These are phyloP conservation scores for Sebastes aleutianus DNA, from an alignment of 2,797 vertebrate genomes.

Conservation along the genomic window DNA sequence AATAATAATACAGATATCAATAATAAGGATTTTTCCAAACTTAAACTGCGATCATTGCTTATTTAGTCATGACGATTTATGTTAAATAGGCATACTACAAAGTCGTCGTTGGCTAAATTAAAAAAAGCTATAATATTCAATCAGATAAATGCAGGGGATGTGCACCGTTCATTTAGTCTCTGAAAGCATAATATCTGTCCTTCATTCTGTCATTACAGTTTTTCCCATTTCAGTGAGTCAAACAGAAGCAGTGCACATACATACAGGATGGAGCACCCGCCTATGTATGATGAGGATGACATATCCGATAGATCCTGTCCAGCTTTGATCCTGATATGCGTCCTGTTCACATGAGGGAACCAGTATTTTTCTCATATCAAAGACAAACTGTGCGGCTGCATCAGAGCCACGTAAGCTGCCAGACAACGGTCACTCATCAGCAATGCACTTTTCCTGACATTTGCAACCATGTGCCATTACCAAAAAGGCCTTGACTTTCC, in stretches of 20 bases:
- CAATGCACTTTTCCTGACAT: slow-evolving; percentile 77
- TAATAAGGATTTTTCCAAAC: neutral
- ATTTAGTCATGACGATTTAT: neutral
- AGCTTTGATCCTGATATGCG: slow-evolving; percentile 39
- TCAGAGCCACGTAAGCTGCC: slow-evolving; percentile 31
- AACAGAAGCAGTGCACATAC: neutral
- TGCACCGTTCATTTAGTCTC: neutral
- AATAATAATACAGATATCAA: neutral
- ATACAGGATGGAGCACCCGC: neutral
- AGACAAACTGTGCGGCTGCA: slow-evolving; percentile 28
- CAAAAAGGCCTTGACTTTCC: slow-evolving; percentile 75
- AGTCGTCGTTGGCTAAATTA: neutral
- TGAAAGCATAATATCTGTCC: neutral
- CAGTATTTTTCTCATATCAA: slow-evolving; percentile 50
- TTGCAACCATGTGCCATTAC: slow-evolving; percentile 78
- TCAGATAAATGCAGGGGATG: neutral
- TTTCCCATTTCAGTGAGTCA: neutral
- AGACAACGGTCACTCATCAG: slow-evolving; percentile 68
- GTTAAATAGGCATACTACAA: neutral
- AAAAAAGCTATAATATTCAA: neutral
- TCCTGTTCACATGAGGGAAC: slow-evolving; percentile 23
- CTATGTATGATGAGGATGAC: neutral
- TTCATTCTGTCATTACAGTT: neutral
- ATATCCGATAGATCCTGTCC: neutral
- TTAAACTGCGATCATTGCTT: neutral